These are phyloP conservation scores for Scytalopus superciliaris DNA, from an alignment of 2,113 vertebrate species.

Conservation along the genomic window DNA sequence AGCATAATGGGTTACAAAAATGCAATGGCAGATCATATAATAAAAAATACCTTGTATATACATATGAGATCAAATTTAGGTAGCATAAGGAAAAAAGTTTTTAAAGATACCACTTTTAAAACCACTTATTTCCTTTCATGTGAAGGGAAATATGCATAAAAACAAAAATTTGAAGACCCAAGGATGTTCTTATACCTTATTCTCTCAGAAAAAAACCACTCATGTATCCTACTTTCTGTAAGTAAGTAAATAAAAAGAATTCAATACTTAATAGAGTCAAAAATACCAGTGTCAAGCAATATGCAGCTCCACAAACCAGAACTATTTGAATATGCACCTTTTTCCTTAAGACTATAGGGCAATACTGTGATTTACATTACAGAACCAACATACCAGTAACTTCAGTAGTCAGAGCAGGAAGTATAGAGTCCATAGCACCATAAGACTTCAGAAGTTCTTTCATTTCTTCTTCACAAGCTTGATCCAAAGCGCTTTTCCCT, in stretches of 20 bases:
- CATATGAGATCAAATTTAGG: not conserved
- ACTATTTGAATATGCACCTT: not conserved
- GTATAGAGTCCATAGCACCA: not conserved
- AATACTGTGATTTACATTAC: not conserved
- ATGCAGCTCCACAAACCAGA: not conserved
- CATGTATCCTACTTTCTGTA: not conserved
- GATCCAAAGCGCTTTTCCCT: constrained; percentile 73
- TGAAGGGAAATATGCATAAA: not conserved
- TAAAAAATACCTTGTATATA: not conserved
- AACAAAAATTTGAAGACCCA: not conserved
- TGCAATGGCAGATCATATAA: not conserved
- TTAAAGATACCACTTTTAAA: not conserved
- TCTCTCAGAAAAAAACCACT: not conserved
- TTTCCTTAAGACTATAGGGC: not conserved
- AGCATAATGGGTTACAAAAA: not conserved
- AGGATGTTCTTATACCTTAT: not conserved
- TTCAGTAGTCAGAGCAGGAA: not conserved
- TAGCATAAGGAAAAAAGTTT: not conserved
- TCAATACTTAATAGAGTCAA: not conserved
- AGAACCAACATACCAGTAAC: constrained; percentile 47
- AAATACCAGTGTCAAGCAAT: not conserved
- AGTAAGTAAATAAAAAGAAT: not conserved
- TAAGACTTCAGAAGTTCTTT: constrained; percentile 75
- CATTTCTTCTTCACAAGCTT: constrained; percentile 68
- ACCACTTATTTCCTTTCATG: not conserved